Conservation (phyloP, 2,888 invertebrate genomes). For the Prenolepis imparis region DNA sequence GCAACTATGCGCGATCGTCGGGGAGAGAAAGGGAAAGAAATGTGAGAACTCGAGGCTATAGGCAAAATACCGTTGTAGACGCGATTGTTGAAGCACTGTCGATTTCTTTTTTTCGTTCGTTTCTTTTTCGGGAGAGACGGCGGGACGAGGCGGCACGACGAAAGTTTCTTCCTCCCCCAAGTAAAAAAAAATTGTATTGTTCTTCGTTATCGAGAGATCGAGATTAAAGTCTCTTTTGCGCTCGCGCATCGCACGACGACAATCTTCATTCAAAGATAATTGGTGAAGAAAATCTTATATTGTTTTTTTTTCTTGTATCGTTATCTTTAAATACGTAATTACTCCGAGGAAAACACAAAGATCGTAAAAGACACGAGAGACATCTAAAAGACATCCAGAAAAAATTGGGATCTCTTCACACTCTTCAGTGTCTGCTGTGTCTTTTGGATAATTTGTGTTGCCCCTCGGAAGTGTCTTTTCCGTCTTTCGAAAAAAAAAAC, state of each 20-base stretch:
- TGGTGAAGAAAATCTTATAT: neutral
- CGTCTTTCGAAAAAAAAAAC: neutral
- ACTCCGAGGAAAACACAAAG: neutral
- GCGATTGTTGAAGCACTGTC: conserved; percentile 66
- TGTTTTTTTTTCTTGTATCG: neutral
- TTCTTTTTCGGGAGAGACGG: conserved; percentile 64
- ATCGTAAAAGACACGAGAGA: neutral
- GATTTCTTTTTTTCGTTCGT: conserved; percentile 61
- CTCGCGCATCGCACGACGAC: neutral
- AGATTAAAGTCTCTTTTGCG: conserved; percentile 23
- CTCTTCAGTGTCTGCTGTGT: no score
- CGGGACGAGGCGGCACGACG: conserved; percentile 53
- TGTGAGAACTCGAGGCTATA: conserved; percentile 55
- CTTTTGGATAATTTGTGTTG: neutral
- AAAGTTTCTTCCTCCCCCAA: neutral
- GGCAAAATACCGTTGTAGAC: conserved; percentile 70
- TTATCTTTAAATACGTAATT: neutral
- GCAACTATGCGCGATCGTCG: conserved; percentile 33
- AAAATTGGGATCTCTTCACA: neutral
- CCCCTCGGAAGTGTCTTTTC: neutral
- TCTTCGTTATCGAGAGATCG: conserved; percentile 26
- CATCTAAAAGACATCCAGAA: neutral
- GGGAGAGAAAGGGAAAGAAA: conserved; percentile 3
- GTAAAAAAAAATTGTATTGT: conserved; percentile 21
- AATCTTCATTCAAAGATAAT: conserved; percentile 21